Evolutionary conservation across 1,140 invertebrate species (phyloP).

Genomic region (Samia ricini): DNA sequence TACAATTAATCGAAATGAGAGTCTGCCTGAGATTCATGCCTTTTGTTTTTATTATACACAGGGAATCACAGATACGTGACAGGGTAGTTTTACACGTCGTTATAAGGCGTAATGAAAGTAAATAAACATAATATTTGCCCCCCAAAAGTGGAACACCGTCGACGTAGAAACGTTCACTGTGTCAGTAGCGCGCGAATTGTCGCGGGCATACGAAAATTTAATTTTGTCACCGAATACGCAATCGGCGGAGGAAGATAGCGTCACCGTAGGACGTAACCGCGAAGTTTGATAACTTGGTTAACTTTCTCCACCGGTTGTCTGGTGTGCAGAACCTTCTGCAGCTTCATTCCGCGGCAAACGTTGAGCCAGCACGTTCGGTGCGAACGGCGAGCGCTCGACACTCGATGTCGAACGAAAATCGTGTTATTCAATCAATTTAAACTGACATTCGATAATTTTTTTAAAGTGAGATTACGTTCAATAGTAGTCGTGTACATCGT

Average conservation of each 20-base stretch:
- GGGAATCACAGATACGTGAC: not conserved
- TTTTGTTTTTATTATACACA: not conserved
- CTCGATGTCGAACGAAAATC: constrained; percentile 26
- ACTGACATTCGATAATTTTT: constrained; percentile 17
- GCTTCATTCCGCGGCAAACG: constrained; percentile 53
- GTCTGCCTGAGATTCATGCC: not conserved
- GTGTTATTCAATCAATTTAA: constrained; percentile 31
- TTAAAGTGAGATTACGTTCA: constrained; percentile 20
- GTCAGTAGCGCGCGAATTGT: constrained; percentile 60
- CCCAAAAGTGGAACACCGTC: constrained; percentile 46
- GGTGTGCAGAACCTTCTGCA: constrained; percentile 19
- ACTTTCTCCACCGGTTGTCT: constrained; percentile 61
- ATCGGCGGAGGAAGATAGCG: constrained; percentile 58
- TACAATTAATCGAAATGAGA: too few species aligned
- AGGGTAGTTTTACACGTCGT: not conserved
- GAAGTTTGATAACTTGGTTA: constrained; percentile 66
- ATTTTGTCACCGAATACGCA: constrained; percentile 72
- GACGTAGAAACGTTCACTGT: constrained; percentile 49
- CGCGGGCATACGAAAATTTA: constrained; percentile 53
- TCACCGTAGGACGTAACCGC: constrained; percentile 69
- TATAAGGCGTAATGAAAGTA: not conserved
- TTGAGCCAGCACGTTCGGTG: constrained; percentile 47
- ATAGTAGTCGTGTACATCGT: constrained; percentile 39
- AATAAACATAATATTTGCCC: not conserved
- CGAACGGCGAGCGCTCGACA: constrained; percentile 50